These are phyloP conservation scores for Melospiza melodia DNA, from an alignment of 2,113 vertebrate genomes.

Conservation along the genomic window DNA sequence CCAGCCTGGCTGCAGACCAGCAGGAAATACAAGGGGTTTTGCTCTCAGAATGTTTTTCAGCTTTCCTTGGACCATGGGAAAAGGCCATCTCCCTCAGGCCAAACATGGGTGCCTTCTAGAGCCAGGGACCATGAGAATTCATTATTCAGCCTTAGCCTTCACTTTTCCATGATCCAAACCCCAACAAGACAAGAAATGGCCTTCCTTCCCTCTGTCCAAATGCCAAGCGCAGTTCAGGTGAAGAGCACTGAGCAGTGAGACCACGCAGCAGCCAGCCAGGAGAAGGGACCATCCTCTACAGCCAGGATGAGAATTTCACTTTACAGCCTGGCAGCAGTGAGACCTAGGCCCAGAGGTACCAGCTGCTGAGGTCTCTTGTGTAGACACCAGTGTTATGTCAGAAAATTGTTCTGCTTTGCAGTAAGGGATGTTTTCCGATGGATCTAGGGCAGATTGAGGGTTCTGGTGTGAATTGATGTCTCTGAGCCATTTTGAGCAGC, in stretches of 20 bases:
- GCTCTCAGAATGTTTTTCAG: not conserved
- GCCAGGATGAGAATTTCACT: not conserved
- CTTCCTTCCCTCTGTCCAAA: not conserved
- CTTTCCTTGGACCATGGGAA: not conserved
- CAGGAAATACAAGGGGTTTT: not conserved
- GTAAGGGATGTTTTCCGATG: not conserved
- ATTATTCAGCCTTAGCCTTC: not conserved
- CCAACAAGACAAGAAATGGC: not conserved
- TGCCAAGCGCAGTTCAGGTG: rapidly evolving
- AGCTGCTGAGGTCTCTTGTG: not conserved
- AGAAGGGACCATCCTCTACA: not conserved
- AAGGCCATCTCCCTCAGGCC: not conserved
- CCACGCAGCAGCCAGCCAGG: not conserved
- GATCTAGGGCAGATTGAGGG: not conserved
- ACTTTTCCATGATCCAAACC: not conserved
- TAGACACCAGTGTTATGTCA: not conserved
- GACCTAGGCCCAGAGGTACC: not conserved
- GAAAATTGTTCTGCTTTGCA: not conserved
- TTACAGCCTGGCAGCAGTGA: not conserved
- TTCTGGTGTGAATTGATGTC: not conserved
- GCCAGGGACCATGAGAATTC: not conserved
- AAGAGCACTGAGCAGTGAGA: not conserved
- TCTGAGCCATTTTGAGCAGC: not conserved
- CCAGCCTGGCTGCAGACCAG: not conserved
- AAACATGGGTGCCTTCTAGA: not conserved